These are phyloP conservation scores for Falco berigora DNA, from an alignment of 2,797 vertebrate genomes.

Conservation along the genomic window DNA sequence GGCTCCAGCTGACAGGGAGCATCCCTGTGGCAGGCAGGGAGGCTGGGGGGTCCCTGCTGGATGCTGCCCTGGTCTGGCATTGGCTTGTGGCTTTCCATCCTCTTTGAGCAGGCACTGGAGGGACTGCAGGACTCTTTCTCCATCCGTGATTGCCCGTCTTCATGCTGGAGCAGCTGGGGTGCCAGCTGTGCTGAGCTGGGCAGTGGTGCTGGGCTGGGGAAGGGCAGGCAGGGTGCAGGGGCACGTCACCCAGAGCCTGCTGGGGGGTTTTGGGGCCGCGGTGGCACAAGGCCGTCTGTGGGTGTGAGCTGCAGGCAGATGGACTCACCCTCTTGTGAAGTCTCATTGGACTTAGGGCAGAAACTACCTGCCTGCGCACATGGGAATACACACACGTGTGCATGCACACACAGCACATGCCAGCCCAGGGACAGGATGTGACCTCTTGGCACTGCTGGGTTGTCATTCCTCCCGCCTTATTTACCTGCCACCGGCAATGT, in stretches of 20 bases:
- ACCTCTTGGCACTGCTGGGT: neutral
- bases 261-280: neutral
- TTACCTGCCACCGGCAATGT: accelerated
- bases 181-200: neutral
- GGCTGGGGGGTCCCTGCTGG: neutral
- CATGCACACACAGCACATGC: accelerated
- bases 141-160: neutral
- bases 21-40: neutral
- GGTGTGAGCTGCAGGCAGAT: neutral
- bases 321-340: neutral
- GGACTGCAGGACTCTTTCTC: neutral
- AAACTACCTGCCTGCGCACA: neutral
- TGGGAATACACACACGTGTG: accelerated
- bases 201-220: neutral
- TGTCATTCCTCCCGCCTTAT: neutral
- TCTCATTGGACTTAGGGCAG: neutral
- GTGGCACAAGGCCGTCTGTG: accelerated
- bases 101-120: neutral
- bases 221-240: neutral
- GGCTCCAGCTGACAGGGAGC: neutral
- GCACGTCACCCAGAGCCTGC: neutral
- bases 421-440: accelerated
- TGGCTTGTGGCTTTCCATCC: neutral
- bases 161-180: accelerated
- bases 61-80: neutral